Base-by-base conservation (phyloP, 2,113 vertebrate genomes). In the Protobothrops flavoviridis region DNA sequence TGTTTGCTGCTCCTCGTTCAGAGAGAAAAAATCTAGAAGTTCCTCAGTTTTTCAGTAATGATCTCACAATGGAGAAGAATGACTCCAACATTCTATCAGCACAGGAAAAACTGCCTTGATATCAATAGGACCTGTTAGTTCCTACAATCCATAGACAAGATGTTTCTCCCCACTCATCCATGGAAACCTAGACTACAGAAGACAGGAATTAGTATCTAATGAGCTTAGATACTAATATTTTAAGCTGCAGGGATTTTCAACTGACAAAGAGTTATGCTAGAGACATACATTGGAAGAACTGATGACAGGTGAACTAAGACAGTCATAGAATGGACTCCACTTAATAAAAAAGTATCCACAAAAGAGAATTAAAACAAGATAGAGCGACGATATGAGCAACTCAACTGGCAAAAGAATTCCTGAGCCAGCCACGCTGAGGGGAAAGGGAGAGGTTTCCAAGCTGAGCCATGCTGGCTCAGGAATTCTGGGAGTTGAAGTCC, bases 1-100 rank as follows among this genome's bases (percentile, higher is more conserved):
- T 39, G 10, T 12, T 55, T 6, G 29, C 45, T 29, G 0, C 33
- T 61, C 29, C 20, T 3, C 0, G 11, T 0, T 7, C 0, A 0
- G 24, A 1, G 57, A 24, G 1, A 48, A 0, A 0, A 1, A 1
- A 1, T 2, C 2, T n/a, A 20, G 12, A 81, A 91, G 43, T 26
- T 81, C 53, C 24, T 50, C 29, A 85, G 55, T 1, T 81, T 10
- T 21, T 0, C 0, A 39, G 5, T 3, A 20, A 12, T 90, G 88
- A 93, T 88, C 50, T 90, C 90, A 69, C 43, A 91, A 13, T 29
- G 0, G 0, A 13, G 53, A 90, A 21, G 23, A 59, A 12, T 17
- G 9, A 1, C 4, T 85, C 11, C 23, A 59, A 43, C 6, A 4
- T 91, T 91, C 81, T 9, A 86, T 50, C 53, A 48, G 57, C 43